These are phyloP conservation scores for Cataglyphis altisquamis DNA, from an alignment of 2,888 invertebrate genomes.

Conservation along the genomic window DNA sequence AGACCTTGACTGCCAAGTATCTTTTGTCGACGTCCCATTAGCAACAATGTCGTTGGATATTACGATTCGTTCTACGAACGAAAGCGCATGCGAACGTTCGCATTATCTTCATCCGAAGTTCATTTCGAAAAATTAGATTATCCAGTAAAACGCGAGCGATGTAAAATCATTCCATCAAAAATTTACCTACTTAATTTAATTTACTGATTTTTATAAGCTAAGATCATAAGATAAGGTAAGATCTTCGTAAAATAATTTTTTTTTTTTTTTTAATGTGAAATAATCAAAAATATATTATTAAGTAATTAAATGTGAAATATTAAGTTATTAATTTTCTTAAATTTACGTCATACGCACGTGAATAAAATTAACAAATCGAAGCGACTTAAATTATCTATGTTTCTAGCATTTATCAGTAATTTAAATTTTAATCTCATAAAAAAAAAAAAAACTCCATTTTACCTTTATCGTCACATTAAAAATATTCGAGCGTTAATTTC, in stretches of 20 bases:
- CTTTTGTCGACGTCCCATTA: slow-evolving; percentile 63
- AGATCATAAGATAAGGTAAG: no score
- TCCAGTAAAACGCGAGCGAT: not conserved
- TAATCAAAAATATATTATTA: not conserved
- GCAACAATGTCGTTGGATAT: slow-evolving; percentile 55
- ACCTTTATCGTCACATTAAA: not conserved
- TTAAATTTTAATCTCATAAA: not conserved
- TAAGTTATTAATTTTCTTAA: not conserved
- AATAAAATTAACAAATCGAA: not conserved
- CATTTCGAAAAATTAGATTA: not conserved
- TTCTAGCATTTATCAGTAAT: not conserved
- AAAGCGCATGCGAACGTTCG: not conserved
- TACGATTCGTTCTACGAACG: slow-evolving; percentile 4
- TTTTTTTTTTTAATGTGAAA: not conserved
- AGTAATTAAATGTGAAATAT: not conserved
- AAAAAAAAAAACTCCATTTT: not conserved
- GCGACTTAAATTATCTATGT: not conserved
- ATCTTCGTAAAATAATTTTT: no score
- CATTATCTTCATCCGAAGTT: not conserved
- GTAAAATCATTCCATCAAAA: not conserved
- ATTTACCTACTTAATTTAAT: not conserved
- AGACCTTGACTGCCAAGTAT: slow-evolving; percentile 70
- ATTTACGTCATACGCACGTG: not conserved
- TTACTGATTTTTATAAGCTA: no score
- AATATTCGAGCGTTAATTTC: slow-evolving; percentile 26